phyloP scores from a whole-genome alignment of 2,113 vertebrate species.

The Neotoma lepida region DNA sequence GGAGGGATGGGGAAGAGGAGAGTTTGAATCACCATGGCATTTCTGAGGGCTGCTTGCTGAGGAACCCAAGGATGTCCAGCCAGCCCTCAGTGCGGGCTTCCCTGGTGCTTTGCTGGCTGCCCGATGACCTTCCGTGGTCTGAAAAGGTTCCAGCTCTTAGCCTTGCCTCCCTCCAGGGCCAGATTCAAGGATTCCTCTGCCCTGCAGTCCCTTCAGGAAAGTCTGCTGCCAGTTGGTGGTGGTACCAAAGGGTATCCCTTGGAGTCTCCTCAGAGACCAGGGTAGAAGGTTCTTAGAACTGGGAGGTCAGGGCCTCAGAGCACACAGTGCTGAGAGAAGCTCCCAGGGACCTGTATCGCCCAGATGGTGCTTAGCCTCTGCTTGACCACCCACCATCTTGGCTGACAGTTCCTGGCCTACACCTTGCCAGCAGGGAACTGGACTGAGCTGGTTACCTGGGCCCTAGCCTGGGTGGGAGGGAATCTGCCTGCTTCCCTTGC shows the following conservation, averaged over 20 bases:
- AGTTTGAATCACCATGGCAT: neutral
- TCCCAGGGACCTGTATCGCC: no score
- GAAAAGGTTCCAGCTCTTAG: neutral
- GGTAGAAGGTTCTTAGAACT: neutral
- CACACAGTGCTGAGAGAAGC: neutral
- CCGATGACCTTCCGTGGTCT: neutral
- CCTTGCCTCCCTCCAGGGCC: neutral
- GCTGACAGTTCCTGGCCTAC: no score
- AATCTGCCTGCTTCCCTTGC: neutral
- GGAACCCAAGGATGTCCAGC: neutral
- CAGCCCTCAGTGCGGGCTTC: neutral
- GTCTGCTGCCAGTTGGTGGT: neutral
- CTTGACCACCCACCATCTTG: neutral
- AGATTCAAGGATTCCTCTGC: neutral
- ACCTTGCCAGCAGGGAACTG: neutral
- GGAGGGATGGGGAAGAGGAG: neutral
- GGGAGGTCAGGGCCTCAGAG: neutral
- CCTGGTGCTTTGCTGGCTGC: neutral
- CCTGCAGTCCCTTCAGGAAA: neutral
- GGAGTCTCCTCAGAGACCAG: neutral
- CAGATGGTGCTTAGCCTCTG: rapidly evolving
- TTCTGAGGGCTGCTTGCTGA: neutral
- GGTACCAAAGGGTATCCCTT: rapidly evolving
- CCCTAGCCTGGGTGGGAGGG: neutral
- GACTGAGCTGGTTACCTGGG: neutral